phyloP scores from a whole-genome alignment of 2,113 vertebrate species.

The Xyliphius kryptos region DNA sequence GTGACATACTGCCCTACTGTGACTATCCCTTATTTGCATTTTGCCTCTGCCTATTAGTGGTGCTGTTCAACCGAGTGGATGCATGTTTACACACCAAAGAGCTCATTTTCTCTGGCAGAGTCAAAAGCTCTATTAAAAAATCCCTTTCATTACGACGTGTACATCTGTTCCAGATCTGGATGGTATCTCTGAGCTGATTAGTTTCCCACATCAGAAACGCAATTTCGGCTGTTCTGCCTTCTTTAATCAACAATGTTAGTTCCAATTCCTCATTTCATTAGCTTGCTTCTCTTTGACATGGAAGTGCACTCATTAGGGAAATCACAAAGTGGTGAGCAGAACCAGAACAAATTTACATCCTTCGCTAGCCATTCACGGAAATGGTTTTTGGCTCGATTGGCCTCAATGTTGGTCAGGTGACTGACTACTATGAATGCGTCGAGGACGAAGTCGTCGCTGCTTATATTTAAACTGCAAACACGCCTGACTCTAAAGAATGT shows the following conservation, averaged over 20 bases:
- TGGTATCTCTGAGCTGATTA: not conserved
- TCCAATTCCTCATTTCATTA: not conserved
- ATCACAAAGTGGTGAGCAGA: too few relatives aligned
- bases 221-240: not conserved
- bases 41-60: not conserved
- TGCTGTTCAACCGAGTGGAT: not conserved
- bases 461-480: constrained; percentile 46
- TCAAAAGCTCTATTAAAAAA: not conserved
- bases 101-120: not conserved
- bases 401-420: not conserved
- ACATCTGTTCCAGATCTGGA: not conserved
- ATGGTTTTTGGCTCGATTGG: too few relatives aligned
- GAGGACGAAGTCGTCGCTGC: constrained; percentile 13
- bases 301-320: too few relatives aligned
- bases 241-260: not conserved
- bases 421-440: constrained; percentile 1
- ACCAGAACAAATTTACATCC: too few relatives aligned
- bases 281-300: not conserved
- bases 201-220: not conserved
- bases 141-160: not conserved
- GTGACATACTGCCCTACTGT: not conserved
- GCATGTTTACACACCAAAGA: too few relatives aligned
- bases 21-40: not conserved
- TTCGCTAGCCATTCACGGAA: too few relatives aligned
- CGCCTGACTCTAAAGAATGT: constrained; percentile 29